Conservation (phyloP, 2,888 invertebrate genomes). For the Lasioglossum lativentre region DNA sequence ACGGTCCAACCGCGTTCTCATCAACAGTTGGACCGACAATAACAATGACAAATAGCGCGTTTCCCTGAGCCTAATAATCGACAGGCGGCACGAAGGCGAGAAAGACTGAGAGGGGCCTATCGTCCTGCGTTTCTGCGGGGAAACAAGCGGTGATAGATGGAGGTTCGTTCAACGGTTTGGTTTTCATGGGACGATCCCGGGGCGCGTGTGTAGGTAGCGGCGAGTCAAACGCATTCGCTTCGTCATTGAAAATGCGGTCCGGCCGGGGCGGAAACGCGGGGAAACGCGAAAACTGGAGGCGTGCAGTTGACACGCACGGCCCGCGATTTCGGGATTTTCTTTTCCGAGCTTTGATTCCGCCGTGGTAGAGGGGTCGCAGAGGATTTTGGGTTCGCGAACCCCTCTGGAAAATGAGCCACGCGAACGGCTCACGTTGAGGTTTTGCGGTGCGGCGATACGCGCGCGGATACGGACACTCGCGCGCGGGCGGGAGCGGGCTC, state of each 20-base stretch:
- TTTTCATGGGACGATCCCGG: not conserved
- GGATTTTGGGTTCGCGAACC: not conserved
- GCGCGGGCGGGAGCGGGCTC: conserved; percentile 38
- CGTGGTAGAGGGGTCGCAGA: not conserved
- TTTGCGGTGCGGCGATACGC: conserved; percentile 69
- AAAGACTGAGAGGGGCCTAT: not conserved
- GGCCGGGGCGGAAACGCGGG: not conserved
- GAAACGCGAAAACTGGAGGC: conserved; percentile 44
- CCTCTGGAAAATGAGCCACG: conserved; percentile 68
- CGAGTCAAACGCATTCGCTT: conserved; percentile 62
- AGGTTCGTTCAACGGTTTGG: not conserved
- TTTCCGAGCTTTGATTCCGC: conserved; percentile 64
- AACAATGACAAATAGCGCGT: no score
- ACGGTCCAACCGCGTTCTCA: no score
- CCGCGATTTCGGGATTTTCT: conserved; percentile 66
- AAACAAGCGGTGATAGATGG: not conserved
- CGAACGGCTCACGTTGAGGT: conserved; percentile 65
- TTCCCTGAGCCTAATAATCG: no score
- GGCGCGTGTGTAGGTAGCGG: not conserved
- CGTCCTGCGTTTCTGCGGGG: not conserved
- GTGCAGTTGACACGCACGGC: conserved; percentile 65
- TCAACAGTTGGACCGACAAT: no score
- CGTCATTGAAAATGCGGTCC: conserved; percentile 50
- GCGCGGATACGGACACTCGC: conserved; percentile 38
- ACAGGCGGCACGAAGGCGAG: no score